Conservation (phyloP, 2,113 vertebrate species). For the Malaclemys terrapin region DNA sequence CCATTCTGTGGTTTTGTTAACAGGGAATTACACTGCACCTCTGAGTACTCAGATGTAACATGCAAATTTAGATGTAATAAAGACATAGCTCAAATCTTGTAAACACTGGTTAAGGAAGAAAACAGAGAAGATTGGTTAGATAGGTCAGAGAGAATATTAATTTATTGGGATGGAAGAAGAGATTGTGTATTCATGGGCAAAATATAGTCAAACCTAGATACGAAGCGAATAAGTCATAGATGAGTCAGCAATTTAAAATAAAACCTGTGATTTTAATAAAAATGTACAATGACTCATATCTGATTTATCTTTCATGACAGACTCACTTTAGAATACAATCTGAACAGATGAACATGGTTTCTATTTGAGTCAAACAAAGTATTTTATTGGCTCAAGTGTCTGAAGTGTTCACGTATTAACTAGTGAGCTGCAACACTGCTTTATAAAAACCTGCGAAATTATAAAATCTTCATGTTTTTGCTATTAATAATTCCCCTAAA, state of each 20-base stretch:
- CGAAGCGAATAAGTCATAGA: constrained; percentile 54
- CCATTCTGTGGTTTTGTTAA: not conserved
- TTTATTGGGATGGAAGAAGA: fast-evolving
- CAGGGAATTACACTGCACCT: not conserved
- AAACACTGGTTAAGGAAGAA: not conserved
- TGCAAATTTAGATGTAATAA: not conserved
- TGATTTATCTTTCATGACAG: constrained; percentile 39
- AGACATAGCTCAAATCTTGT: not conserved
- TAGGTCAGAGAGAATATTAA: not conserved
- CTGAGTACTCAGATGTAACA: not conserved
- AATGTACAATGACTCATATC: constrained; percentile 63
- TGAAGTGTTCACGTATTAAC: not conserved
- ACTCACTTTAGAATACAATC: constrained; percentile 8
- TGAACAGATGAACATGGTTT: constrained; percentile 53
- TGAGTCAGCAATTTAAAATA: constrained; percentile 72
- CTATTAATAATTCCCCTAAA: constrained; percentile 1
- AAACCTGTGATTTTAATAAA: constrained; percentile 63
- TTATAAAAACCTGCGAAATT: not conserved
- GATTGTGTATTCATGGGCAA: not conserved
- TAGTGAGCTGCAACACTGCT: not conserved
- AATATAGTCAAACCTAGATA: not conserved
- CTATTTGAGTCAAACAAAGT: not conserved
- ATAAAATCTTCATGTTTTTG: not conserved
- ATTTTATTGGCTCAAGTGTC: constrained; percentile 5
- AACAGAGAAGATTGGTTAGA: not conserved